A percentile compares a stretch with the other conserved stretches of the same genome.
Conservation (phyloP, 2,797 vertebrate species). For the Carcharodon carcharias region DNA sequence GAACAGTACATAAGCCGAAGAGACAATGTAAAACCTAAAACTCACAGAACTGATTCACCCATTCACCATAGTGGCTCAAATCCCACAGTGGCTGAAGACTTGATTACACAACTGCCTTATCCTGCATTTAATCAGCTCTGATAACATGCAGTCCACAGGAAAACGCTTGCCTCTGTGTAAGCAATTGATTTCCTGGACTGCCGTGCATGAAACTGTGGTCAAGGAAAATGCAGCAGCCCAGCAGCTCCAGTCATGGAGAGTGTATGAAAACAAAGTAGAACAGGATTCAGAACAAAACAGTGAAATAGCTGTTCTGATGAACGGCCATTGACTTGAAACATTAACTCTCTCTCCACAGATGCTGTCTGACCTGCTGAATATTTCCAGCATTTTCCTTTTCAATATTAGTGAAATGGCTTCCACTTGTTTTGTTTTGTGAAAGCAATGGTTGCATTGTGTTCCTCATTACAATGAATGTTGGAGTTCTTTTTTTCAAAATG, state of each 20-base stretch:
- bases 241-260: no score
- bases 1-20: not conserved
- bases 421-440: not conserved
- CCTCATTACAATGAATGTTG: not conserved
- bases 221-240: not conserved
- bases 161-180: not conserved
- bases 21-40: not conserved
- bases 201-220: not conserved
- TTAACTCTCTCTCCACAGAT: no score
- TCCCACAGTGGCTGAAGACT: not conserved
- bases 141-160: not conserved
- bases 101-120: not conserved
- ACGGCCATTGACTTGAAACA: no score
- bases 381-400: no score
- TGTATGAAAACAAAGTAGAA: not conserved
- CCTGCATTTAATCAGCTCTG: not conserved
- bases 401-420: not conserved
- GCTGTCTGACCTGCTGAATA: no score
- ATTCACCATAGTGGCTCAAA: not conserved
- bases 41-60: not conserved
- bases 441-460: not conserved
- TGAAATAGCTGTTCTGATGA: no score
- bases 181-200: not conserved
- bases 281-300: not conserved
- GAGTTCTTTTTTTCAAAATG: not conserved